A percentile compares a stretch with the other conserved stretches of the same genome.
These are phyloP conservation scores for Plotosus lineatus DNA, from an alignment of 2,113 vertebrate genomes.

Conservation along the genomic window DNA sequence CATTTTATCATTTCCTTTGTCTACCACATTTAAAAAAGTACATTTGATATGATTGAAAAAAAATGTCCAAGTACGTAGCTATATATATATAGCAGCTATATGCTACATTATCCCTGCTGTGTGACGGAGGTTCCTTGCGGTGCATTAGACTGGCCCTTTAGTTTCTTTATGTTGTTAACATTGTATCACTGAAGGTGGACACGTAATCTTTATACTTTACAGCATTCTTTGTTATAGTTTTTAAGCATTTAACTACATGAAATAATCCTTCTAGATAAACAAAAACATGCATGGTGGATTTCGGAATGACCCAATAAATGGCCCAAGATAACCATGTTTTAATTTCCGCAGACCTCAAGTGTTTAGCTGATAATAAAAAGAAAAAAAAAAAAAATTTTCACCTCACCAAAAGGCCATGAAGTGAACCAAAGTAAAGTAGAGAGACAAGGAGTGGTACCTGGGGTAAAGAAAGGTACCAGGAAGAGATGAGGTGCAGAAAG, in stretches of 20 bases:
- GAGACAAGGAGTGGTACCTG: not conserved
- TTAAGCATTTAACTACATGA: not conserved
- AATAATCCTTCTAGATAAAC: not conserved
- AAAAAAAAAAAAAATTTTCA: not conserved
- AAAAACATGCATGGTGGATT: not conserved
- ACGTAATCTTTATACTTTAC: no score
- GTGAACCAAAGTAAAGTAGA: not conserved
- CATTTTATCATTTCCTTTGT: no score
- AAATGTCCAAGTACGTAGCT: no score
- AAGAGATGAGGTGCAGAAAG: conserved; percentile 9
- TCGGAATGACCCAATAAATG: not conserved
- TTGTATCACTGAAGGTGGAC: not conserved
- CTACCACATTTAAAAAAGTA: no score
- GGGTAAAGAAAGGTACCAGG: conserved; percentile 5
- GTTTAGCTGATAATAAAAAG: not conserved
- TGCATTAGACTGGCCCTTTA: no score
- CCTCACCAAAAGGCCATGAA: not conserved
- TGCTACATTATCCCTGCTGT: no score
- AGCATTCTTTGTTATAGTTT: not conserved
- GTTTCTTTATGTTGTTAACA: not conserved
- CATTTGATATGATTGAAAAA: no score
- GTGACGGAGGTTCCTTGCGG: no score
- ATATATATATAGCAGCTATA: no score
- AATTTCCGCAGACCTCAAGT: no score
- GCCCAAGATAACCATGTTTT: not conserved